Conservation (phyloP, 1,140 invertebrate genomes). For the Cyphomyrmex costatus region DNA sequence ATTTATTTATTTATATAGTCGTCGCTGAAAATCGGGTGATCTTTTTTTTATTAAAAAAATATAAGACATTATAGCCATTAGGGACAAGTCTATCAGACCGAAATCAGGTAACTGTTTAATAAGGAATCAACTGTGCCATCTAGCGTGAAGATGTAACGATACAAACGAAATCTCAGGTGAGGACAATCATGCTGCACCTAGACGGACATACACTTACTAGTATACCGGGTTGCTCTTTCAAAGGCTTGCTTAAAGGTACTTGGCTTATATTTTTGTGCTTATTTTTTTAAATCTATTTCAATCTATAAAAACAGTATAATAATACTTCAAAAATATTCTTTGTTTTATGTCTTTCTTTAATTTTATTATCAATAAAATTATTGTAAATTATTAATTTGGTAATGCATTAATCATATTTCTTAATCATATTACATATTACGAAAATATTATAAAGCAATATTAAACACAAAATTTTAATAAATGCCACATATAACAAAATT, state of each 20-base stretch:
- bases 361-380: conserved; percentile 5
- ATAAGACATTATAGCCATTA: no score
- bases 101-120: conserved; percentile 19
- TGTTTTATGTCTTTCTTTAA: background rate
- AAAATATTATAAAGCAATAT: background rate
- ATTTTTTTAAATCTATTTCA: background rate
- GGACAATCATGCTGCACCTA: background rate
- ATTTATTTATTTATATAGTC: background rate
- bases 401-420: background rate
- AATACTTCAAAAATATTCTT: background rate
- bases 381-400: background rate
- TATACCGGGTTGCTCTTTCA: conserved; percentile 71
- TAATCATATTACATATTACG: no score
- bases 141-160: conserved; percentile 41
- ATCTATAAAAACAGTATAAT: background rate
- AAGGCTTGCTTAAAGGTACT: conserved; percentile 13
- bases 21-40: background rate
- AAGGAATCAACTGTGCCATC: conserved; percentile 64
- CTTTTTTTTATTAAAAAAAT: no score
- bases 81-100: no score
- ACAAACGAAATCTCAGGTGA: conserved; percentile 36
- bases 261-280: background rate
- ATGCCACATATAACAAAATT: background rate
- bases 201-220: conserved; percentile 57
- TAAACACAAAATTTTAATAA: conserved; percentile 10